Evolutionary conservation across 1,140 invertebrate species (phyloP).

Genomic region (Halictus rubicundus): DNA sequence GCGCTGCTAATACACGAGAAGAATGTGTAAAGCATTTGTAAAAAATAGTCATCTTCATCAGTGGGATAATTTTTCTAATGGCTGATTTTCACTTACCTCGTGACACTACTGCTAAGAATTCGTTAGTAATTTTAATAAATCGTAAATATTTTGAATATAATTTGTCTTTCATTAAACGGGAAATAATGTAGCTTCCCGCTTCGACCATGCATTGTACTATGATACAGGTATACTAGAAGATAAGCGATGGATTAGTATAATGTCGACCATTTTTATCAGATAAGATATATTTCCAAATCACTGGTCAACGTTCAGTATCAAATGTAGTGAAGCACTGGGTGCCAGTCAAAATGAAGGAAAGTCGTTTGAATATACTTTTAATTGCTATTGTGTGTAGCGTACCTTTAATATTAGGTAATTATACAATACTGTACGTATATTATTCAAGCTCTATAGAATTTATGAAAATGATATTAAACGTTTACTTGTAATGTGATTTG

Average conservation of each 20-base stretch:
- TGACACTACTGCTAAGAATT: conserved; percentile 22
- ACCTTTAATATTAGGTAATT: conserved; percentile 29
- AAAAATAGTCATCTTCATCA: conserved; percentile 40
- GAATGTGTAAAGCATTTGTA: conserved; percentile 44
- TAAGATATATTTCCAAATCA: conserved; percentile 16
- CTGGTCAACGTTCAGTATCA: background rate
- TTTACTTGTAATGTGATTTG: conserved; percentile 33
- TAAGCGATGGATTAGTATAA: conserved; percentile 2
- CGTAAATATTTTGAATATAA: conserved; percentile 40
- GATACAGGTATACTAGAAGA: background rate
- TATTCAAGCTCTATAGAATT: background rate
- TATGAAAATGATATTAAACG: background rate
- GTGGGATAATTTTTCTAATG: conserved; percentile 46
- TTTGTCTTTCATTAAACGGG: background rate
- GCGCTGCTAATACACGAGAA: background rate
- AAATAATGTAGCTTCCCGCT: background rate
- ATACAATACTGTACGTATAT: no score
- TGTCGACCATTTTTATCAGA: conserved; percentile 43
- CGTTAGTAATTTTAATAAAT: conserved; percentile 45
- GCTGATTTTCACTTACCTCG: conserved; percentile 31
- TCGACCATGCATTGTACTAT: background rate
- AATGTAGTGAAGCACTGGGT: background rate
- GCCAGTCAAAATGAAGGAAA: conserved; percentile 28
- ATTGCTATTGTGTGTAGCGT: background rate
- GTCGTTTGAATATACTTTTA: conserved; percentile 5